Evolutionary conservation across 2,113 vertebrate genomes (phyloP), one percentile per base, ranked within the genome.

Genomic region (Microcebus ravelobensis): DNA sequence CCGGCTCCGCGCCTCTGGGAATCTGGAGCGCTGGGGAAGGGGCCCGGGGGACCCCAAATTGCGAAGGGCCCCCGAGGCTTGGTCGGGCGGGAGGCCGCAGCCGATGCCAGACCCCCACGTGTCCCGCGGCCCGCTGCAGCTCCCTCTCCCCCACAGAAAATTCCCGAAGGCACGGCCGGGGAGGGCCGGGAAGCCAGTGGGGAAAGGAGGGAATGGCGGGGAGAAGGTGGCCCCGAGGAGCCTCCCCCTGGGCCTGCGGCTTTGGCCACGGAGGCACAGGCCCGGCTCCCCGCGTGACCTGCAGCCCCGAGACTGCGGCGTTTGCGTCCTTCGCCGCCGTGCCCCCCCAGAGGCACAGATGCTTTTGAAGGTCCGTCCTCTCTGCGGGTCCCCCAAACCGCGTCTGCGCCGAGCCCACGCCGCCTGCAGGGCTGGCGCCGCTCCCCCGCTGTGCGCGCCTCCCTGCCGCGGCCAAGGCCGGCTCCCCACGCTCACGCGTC

Each of bases 141-240:
- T 11, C 21, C 23, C 27, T 52, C 61, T 77, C 8, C n/a, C 6
- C 27, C 63, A 15, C 0, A 31, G 57, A 59, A 91, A 48, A 42
- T 31, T 50, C 15, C 50, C 50, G 21, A 86, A 67, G 39, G 82
- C 63, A 92, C n/a, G n/a, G 20, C 48, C 21, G 65, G 18, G 57
- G 42, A 84, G 45, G 29, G 52, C 31, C 31, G 74, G n/a, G 42
- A 63, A 55, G 34, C 77, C 55, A 67, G 29, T 25, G 29, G 92
- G 48, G 9, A 23, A 14, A 45, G 14, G 6, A 50, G 77, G 59
- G 42, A n/a, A 9, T 3, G 65, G 29, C 73, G 59, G 50, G 8
- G 52, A 48, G 39, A 29, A 36, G 17, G 25, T 5, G 2, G 6
- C 13, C 6, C 0, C 8, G 6, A 0, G 4, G 5, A 25, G 10